Percentiles rank a stretch among this genome's conserved stretches.
Conservation (phyloP, 2,888 invertebrate genomes). For the Oscheius sp. region DNA sequence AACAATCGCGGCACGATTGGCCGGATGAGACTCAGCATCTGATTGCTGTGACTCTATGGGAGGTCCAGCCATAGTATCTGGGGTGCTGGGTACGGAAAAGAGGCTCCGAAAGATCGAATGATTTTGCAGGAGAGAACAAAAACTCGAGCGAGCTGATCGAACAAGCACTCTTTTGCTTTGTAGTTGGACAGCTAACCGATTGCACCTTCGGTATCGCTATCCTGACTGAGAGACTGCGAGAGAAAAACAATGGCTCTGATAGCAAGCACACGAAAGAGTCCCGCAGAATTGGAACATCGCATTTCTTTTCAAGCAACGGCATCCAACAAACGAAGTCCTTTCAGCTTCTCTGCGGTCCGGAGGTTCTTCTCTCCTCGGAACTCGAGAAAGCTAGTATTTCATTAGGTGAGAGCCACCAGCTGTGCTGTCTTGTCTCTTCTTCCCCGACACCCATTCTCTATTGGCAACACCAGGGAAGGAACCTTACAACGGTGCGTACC, state of each 20-base stretch:
- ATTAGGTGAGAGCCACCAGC: conserved; percentile 40
- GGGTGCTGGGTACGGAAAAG: not conserved
- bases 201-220: too few species aligned
- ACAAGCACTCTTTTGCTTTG: too few species aligned
- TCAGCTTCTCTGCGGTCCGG: conserved; percentile 50
- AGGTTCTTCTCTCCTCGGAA: conserved; percentile 5
- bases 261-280: too few species aligned
- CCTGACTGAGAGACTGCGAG: too few species aligned
- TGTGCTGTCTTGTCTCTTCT: conserved; percentile 51
- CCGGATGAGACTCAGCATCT: conserved; percentile 6
- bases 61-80: too few species aligned
- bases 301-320: too few species aligned
- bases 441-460: conserved; percentile 47
- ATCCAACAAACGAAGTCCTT: not conserved
- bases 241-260: not conserved
- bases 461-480: conserved; percentile 50
- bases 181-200: too few species aligned
- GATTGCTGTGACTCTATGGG: not conserved
- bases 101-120: not conserved
- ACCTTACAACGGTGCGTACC: conserved; percentile 38
- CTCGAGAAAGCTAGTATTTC: conserved; percentile 37
- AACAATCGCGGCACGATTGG: conserved; percentile 13
- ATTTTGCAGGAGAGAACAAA: too few species aligned
- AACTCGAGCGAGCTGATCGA: too few species aligned
- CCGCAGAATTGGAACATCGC: not conserved